A percentile compares a stretch with the other conserved stretches of the same genome.
phyloP scores from a whole-genome alignment of 2,113 vertebrate genomes.

The Erpornis zantholeuca region DNA sequence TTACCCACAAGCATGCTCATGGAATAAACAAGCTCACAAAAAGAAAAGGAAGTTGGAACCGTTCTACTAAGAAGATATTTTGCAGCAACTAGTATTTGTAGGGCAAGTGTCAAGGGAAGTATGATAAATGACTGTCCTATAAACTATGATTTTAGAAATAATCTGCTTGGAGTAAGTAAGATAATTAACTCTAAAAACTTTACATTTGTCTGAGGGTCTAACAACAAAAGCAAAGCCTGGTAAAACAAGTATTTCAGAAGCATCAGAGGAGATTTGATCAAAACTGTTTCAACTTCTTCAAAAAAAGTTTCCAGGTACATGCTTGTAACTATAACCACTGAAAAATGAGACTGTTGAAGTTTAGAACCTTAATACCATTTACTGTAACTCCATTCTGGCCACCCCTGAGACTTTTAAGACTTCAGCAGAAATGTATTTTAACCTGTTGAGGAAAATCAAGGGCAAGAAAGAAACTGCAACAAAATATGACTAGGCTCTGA shows the following conservation, averaged over 20 bases:
- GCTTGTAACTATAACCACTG: neutral
- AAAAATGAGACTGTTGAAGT: neutral
- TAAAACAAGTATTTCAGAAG: neutral
- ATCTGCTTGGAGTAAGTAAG: neutral
- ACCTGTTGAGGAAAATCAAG: neutral
- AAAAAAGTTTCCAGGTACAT: neutral
- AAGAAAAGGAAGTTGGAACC: neutral
- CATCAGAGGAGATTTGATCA: neutral
- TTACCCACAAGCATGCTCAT: neutral
- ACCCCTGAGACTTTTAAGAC: neutral
- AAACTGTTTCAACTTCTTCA: neutral
- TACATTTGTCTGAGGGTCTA: neutral
- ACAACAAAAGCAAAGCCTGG: neutral
- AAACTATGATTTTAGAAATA: neutral
- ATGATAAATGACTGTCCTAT: neutral
- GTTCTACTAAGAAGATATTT: neutral
- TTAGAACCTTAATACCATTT: neutral
- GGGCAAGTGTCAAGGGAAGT: neutral
- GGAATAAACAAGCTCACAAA: slow-evolving; percentile 19
- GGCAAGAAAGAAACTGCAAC: neutral
- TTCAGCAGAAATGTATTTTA: neutral
- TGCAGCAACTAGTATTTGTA: neutral
- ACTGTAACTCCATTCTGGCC: neutral
- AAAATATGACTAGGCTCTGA: neutral
- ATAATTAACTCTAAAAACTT: neutral